Base-by-base conservation (phyloP, 2,888 invertebrate genomes). In the Acleris sparsana region DNA sequence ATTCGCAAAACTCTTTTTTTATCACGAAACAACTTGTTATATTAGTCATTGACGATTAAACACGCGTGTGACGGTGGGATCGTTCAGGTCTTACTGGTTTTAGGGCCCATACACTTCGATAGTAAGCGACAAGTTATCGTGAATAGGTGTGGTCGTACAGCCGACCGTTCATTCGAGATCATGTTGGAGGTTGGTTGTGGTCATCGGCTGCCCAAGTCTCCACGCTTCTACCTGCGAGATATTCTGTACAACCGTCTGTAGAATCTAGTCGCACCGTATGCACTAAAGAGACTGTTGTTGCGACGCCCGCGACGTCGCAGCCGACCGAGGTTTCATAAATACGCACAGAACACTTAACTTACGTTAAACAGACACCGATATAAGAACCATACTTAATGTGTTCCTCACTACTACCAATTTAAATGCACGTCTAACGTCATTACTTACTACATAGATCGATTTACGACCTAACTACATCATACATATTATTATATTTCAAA, bases 381-480 rank as follows among this genome's bases (percentile, higher is more conserved):
- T 25, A 51, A 53, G 60, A 56, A 51, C 17, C 25, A 49, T 49
- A 29, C 51, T 25, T 17, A 29, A 60, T 52, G 18, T 33, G 60
- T 51, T 55, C 48, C 43, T 49, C 39, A 56, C 55, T 39, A 57
- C 62, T 58, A 58, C 39, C 57, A 57, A 53, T 59, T 62, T 63
- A 67, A 67, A 67, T 63, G 67, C 62, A 67, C 67, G 62, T 67
- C 58, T 55, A 62, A 59, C 61, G 62, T 66, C 51, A 59, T 65
- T 43, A 56, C 48, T 66, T 57, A 57, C 62, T 52, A 66, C 66
- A 53, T 29, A 33, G 9, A 9, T 57, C 52, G 57, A 61, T 29
- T 44, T 44, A 44, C 49, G 58, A 58, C 55, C 49, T 44, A 51
- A 55, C 60, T 61, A 56, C 29, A 55, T 11, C 48, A 44, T 66